Evolutionary conservation across 2,797 vertebrate species (phyloP).

Genomic region (Lerista edwardsae): DNA sequence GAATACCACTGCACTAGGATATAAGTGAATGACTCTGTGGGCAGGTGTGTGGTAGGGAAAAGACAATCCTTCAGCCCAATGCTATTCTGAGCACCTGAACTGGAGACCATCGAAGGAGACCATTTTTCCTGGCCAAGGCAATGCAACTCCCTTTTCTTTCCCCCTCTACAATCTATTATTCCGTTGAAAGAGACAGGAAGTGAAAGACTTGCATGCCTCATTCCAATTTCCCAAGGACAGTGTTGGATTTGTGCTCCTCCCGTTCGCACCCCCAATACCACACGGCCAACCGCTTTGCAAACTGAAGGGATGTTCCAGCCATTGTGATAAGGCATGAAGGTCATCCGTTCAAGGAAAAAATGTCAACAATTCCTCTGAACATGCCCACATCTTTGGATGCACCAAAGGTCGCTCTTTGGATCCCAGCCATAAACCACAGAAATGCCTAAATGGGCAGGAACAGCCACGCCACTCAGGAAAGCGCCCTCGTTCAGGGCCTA

Average conservation of each 20-base stretch:
- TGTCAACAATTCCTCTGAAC: neutral
- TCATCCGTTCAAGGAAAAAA: neutral
- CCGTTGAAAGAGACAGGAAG: too few relatives aligned
- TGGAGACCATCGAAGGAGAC: neutral
- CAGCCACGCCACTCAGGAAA: too few relatives aligned
- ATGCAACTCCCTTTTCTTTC: neutral
- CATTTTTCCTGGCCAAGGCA: neutral
- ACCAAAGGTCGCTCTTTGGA: neutral
- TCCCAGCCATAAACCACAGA: neutral
- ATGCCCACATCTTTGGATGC: neutral
- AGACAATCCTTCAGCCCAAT: too few relatives aligned
- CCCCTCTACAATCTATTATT: too few relatives aligned
- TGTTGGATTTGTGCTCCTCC: too few relatives aligned
- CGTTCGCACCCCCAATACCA: too few relatives aligned
- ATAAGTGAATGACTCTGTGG: constrained; percentile 56
- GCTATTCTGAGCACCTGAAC: neutral
- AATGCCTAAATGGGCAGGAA: neutral
- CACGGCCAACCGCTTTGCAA: too few relatives aligned
- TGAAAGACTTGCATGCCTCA: too few relatives aligned
- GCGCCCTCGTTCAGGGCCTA: too few relatives aligned
- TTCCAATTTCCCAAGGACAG: too few relatives aligned
- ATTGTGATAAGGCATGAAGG: too few relatives aligned
- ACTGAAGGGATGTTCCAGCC: too few relatives aligned
- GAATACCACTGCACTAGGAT: constrained; percentile 34
- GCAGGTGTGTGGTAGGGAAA: constrained; percentile 38